Percentiles rank a stretch among this genome's conserved stretches.
Evolutionary conservation across 2,113 vertebrate species (phyloP).

Genomic region (Tautogolabrus adspersus): DNA sequence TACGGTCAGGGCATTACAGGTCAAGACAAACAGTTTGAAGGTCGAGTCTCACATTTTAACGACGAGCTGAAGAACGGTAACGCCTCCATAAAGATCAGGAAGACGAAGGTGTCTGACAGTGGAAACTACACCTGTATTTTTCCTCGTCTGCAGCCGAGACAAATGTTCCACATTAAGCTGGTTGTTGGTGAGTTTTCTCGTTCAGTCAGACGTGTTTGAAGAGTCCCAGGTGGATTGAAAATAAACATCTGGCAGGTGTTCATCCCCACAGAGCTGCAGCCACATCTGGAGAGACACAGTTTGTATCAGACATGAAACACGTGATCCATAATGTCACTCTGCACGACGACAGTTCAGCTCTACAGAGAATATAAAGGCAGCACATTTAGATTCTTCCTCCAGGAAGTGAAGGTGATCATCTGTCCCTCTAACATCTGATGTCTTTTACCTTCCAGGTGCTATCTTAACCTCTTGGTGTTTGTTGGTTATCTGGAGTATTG

Average conservation of each 20-base stretch:
- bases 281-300: too few relatives aligned
- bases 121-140: background rate
- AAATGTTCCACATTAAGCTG: rapidly evolving
- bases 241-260: too few relatives aligned
- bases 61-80: constrained; percentile 1
- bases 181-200: constrained; percentile 23
- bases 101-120: background rate
- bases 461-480: constrained; percentile 28
- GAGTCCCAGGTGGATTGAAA: too few relatives aligned
- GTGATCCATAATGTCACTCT: too few relatives aligned
- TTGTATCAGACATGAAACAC: too few relatives aligned
- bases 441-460: background rate
- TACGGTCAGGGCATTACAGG: background rate
- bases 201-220: too few relatives aligned
- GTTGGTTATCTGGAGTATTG: background rate
- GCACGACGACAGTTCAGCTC: too few relatives aligned
- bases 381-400: too few relatives aligned
- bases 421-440: too few relatives aligned
- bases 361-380: too few relatives aligned
- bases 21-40: background rate
- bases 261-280: too few relatives aligned
- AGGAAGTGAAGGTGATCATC: too few relatives aligned
- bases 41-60: background rate
- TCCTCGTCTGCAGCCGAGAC: rapidly evolving
- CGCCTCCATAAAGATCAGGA: constrained; percentile 5